Percentiles rank a stretch among this genome's conserved stretches.
These are phyloP conservation scores for Mimachlamys varia DNA, from an alignment of 2,888 invertebrate species.

Conservation along the genomic window DNA sequence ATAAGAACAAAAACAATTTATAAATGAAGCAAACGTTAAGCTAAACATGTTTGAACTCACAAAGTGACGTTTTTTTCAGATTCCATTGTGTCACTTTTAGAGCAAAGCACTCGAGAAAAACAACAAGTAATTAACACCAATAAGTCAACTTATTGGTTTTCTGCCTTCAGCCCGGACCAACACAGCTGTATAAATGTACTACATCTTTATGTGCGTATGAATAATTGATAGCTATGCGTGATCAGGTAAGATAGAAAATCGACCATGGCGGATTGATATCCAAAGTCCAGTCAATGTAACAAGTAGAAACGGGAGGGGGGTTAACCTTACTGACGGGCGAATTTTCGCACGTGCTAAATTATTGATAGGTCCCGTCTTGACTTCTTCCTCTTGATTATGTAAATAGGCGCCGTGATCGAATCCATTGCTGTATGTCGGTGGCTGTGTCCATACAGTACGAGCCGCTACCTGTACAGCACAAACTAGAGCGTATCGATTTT, in stretches of 20 bases:
- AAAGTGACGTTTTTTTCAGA: too few relatives aligned
- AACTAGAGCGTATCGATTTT: conserved; percentile 11
- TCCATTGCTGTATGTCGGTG: background rate
- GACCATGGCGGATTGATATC: conserved; percentile 20
- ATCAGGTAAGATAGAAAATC: background rate
- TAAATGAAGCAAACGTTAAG: too few relatives aligned
- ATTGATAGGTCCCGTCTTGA: conserved; percentile 1
- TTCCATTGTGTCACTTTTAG: too few relatives aligned
- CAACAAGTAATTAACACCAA: background rate
- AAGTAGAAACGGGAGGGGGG: background rate
- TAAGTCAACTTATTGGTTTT: background rate
- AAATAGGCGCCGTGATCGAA: background rate
- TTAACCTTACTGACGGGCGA: background rate
- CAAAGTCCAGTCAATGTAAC: conserved; percentile 4
- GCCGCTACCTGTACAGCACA: background rate
- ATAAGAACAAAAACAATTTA: too few relatives aligned
- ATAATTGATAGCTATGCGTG: background rate
- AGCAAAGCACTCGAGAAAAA: too few relatives aligned
- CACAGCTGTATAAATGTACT: background rate
- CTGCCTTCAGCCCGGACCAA: background rate
- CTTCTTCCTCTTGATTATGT: background rate
- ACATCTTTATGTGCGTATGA: conserved; percentile 9
- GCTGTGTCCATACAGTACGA: background rate
- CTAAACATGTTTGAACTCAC: too few relatives aligned
- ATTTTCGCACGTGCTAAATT: background rate